Evolutionary conservation across 2,888 invertebrate species (phyloP).

Genomic region (Onthophagus sagittarius): DNA sequence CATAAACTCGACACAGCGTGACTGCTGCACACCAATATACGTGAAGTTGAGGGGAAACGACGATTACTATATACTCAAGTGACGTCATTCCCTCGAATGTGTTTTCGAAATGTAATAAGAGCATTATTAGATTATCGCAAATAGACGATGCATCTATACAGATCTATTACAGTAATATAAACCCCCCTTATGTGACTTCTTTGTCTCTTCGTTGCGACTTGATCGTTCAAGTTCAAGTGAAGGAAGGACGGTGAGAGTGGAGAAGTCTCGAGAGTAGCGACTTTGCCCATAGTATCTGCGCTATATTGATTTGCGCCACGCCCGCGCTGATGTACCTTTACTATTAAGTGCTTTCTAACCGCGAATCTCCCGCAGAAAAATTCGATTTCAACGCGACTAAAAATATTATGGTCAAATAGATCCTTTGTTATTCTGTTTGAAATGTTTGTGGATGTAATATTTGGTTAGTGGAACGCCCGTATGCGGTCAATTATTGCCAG

Average conservation of each 20-base stretch:
- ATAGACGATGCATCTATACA: neutral
- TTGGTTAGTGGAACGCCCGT: neutral
- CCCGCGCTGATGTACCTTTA: conserved; percentile 26
- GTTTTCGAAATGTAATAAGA: neutral
- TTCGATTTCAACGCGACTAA: too few relatives aligned
- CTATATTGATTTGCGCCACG: conserved; percentile 42
- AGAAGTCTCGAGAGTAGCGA: conserved; percentile 14
- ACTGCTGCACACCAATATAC: neutral
- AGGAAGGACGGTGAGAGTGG: conserved; percentile 27
- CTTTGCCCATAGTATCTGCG: conserved; percentile 31
- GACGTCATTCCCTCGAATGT: neutral
- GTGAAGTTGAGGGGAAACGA: neutral
- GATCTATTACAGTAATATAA: neutral
- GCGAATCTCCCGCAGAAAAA: too few relatives aligned
- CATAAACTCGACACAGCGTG: neutral
- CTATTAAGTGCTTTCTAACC: neutral
- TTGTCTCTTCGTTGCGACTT: too few relatives aligned
- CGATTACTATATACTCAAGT: neutral
- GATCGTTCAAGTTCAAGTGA: conserved; percentile 1
- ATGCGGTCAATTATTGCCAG: neutral
- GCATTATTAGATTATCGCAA: neutral
- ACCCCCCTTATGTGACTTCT: neutral
- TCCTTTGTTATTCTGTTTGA: too few relatives aligned
- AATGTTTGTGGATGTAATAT: neutral
- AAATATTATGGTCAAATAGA: too few relatives aligned